Evolutionary conservation across 2,888 invertebrate species (phyloP), one percentile per base, ranked within the genome.

Genomic region (Melitaea athalia): DNA sequence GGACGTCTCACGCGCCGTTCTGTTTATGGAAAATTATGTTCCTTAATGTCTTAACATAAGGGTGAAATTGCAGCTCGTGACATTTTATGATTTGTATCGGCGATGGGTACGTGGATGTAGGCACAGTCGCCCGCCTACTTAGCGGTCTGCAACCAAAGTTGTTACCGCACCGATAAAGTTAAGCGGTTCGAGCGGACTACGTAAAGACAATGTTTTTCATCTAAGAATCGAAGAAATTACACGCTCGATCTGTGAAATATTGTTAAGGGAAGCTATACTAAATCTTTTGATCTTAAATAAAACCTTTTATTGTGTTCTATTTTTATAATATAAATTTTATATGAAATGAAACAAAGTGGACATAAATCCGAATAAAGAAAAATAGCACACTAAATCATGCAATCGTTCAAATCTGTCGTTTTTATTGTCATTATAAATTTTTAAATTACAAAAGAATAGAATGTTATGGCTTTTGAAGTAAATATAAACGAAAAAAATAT

Each of bases 401-500:
- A 57, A 68, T 68, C 60, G 60, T 63, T 68, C 67, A 50, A 83
- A 81, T 78, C 78, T 85, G 84, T 81, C 85, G 81, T 81, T 83
- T 89, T 90, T 89, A 90, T 87, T 82, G 79, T 75, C 69, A 76
- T 77, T 80, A 87, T 89, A 90, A 90, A 89, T 38, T 91, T 81
- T 78, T 78, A 78, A 76, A 72, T 63, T 79, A 85, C 81, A 82
- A 85, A 82, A 85, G 85, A 85, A 85, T 83, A 80, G 77, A 83
- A 85, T 89, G 85, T 89, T 92, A 89, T 89, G 88, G 85, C 84
- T 86, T 77, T 78, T 83, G 83, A 82, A 80, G 88, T 91, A 89
- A 88, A 85, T 84, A 89, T 89, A 88, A 90, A 90, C 88, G 87
- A 86, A 64, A 66, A 72, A 81, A 82, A 77, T 68, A 52, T 79